A percentile compares a stretch with the other conserved stretches of the same genome.
Conservation (phyloP, 2,113 vertebrate species). For the Rhadina sibilatrix region DNA sequence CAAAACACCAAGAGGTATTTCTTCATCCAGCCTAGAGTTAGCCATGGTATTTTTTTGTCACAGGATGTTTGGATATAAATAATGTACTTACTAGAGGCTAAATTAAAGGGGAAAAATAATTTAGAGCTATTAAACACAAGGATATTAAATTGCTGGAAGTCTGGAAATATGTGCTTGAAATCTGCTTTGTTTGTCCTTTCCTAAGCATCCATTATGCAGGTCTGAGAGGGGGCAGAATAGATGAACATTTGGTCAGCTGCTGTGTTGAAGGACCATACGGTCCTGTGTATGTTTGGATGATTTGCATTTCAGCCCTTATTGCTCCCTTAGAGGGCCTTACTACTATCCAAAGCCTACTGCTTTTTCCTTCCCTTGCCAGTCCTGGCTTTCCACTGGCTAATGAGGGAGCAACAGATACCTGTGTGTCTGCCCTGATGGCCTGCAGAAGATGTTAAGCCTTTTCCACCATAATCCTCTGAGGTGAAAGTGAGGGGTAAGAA, state of each 20-base stretch:
- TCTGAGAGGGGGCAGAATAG: background rate
- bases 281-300: background rate
- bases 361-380: background rate
- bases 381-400: background rate
- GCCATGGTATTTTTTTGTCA: background rate
- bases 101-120: background rate
- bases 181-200: background rate
- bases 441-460: background rate
- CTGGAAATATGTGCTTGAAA: background rate
- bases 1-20: background rate
- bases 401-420: background rate
- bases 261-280: fast-evolving
- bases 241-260: background rate
- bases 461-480: background rate
- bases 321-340: background rate
- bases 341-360: background rate
- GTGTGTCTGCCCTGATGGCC: background rate
- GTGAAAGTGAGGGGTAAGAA: background rate
- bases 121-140: background rate
- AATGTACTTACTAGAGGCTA: background rate
- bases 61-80: background rate
- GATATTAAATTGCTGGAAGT: background rate
- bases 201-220: background rate
- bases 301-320: background rate
- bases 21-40: background rate